Evolutionary conservation across 2,797 vertebrate species (phyloP), one percentile per base, ranked within the genome.

Genomic region (Amazona ochrocephala): DNA sequence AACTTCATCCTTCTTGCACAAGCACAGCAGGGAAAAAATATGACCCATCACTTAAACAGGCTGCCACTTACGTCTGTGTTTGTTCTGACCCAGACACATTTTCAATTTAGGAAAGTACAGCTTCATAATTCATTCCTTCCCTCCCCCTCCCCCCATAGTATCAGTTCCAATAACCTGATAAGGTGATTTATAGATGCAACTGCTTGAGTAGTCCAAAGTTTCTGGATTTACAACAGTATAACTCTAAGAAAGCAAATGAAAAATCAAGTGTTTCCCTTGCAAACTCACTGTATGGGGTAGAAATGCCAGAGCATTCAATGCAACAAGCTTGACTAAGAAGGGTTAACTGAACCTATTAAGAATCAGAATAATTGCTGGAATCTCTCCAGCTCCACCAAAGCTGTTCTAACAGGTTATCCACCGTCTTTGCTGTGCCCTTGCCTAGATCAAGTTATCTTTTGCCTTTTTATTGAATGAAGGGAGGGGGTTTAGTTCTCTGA

Each of bases 301-400:
- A 70, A 91, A 77, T 30, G 12, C 37, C 44, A 47, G 5, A 68
- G 23, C 34, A 72, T 42, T 56, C 77, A 84, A 67, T 11, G 16
- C n/a, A 66, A 30, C 22, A 76, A 82, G 15, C 54, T 70, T 45
- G 22, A 84, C 13, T 41, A 66, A 73, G 60, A 53, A 91, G 66
- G 18, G 42, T 90, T 92, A 95, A 94, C 72, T 75, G 88, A 94
- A 94, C 50, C 66, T 66, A 23, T 39, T 82, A 72, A 78, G 34
- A 73, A 90, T 44, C 77, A 81, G 26, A 68, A 68, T 24, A 44
- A 53, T 58, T 78, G 44, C 29, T 93, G 58, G 42, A 94, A 75
- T 76, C 17, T 56, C 51, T 93, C 78, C 87, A 94, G 47, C 73
- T 89, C 27, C 9, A 45, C 8, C 22, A n/a, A 90, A 93, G 58